A percentile compares a stretch with the other conserved stretches of the same genome.
phyloP scores from a whole-genome alignment of 2,888 invertebrate genomes.

The Macrosoma leucophasiata region DNA sequence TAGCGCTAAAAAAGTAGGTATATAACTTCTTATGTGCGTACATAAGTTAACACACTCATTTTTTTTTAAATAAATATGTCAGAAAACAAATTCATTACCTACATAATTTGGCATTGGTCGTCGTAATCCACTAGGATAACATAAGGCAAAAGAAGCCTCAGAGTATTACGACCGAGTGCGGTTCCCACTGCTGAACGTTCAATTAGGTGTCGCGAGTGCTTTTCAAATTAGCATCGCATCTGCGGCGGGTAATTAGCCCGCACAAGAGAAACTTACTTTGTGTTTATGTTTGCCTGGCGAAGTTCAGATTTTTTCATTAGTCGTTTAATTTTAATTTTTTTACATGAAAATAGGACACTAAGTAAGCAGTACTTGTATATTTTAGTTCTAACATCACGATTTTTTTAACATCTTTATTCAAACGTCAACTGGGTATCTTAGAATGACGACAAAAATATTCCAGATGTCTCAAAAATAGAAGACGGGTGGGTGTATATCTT shows the following conservation, averaged over 20 bases:
- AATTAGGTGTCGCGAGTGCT: constrained; percentile 49
- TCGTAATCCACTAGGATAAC: constrained; percentile 44
- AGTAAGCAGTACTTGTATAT: no score
- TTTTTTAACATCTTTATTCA: no score
- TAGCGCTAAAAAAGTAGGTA: no score
- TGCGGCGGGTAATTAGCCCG: constrained; percentile 46
- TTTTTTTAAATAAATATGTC: neutral
- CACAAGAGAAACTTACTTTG: constrained; percentile 43
- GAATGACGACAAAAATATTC: no score
- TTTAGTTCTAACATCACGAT: no score
- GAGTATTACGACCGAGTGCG: constrained; percentile 38
- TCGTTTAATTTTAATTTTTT: constrained; percentile 6
- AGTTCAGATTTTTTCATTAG: constrained; percentile 13
- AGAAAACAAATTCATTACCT: constrained; percentile 25
- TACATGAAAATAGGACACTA: no score
- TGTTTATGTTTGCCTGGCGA: constrained; percentile 48
- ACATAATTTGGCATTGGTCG: constrained; percentile 42
- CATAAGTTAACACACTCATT: neutral
- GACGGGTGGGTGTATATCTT: no score
- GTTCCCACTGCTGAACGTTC: constrained; percentile 38
- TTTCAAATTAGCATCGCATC: constrained; percentile 53
- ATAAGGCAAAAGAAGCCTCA: constrained; percentile 37
- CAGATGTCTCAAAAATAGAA: no score
- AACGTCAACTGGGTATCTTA: no score
- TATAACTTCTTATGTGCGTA: neutral